Conservation (phyloP, 2,113 vertebrate species). For the Holacanthus passer region DNA sequence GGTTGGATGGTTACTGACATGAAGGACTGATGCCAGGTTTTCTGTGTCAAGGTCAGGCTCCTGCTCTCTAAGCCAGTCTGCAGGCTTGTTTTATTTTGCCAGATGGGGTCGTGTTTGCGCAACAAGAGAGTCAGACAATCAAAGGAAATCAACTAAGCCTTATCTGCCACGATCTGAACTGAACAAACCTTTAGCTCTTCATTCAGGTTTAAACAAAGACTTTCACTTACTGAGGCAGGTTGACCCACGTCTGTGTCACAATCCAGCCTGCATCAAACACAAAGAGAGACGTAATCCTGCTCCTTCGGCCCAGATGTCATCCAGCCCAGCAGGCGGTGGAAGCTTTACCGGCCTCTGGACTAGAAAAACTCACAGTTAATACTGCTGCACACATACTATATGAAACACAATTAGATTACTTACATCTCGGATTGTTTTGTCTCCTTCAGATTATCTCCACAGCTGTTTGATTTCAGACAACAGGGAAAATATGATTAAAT, state of each 20-base stretch:
- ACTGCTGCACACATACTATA: neutral
- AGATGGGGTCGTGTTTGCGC: neutral
- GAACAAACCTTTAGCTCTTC: neutral
- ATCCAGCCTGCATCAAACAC: conserved; percentile 4
- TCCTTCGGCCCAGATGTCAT: conserved; percentile 22
- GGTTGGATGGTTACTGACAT: conserved; percentile 29
- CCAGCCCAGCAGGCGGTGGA: neutral
- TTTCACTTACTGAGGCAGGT: neutral
- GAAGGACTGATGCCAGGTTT: conserved; percentile 38
- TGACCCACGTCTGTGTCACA: neutral
- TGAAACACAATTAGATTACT: conserved; percentile 15
- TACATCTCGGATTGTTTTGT: conserved; percentile 15
- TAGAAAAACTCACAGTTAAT: neutral
- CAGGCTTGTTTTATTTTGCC: conserved; percentile 5
- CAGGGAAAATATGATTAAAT: neutral
- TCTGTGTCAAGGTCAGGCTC: conserved; percentile 34
- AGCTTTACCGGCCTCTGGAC: neutral
- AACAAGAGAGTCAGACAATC: conserved; percentile 7
- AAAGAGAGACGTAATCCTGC: conserved; percentile 1
- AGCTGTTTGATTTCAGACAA: conserved; percentile 20
- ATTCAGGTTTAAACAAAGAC: conserved; percentile 6
- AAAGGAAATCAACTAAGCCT: conserved; percentile 34
- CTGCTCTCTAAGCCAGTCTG: neutral
- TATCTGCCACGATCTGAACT: conserved; percentile 1
- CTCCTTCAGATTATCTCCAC: conserved; percentile 22